These are phyloP conservation scores for Hippoglossus stenolepis DNA, from an alignment of 2,113 vertebrate species.

Conservation along the genomic window DNA sequence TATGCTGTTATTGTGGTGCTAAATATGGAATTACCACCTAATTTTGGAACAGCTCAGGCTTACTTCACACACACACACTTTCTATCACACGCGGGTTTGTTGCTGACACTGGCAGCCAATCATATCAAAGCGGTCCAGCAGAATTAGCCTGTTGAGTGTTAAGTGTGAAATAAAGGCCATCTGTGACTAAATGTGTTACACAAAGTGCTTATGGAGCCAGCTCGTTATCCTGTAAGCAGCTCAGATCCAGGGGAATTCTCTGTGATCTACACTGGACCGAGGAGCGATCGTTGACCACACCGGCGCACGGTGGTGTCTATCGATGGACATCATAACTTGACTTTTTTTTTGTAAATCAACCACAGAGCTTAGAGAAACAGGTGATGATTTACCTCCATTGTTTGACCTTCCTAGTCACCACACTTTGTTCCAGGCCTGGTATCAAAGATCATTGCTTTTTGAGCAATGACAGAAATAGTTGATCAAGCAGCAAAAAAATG, in stretches of 20 bases:
- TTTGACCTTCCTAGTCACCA: neutral
- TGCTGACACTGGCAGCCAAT: constrained; percentile 60
- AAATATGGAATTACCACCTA: constrained; percentile 47
- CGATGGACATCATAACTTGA: neutral
- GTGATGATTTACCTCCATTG: neutral
- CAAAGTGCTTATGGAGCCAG: constrained; percentile 47
- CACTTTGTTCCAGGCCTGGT: neutral
- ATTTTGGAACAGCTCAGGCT: constrained; percentile 44
- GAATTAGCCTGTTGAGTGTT: constrained; percentile 48
- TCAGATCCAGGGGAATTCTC: constrained; percentile 63
- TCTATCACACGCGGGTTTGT: constrained; percentile 51
- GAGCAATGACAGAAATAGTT: too few relatives aligned
- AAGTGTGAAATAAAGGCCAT: constrained; percentile 71
- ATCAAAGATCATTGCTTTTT: neutral
- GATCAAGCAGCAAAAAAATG: too few relatives aligned
- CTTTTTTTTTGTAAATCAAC: constrained; percentile 35
- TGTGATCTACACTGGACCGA: constrained; percentile 33
- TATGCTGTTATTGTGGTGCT: constrained; percentile 32
- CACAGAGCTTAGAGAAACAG: constrained; percentile 21
- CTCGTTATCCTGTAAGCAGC: constrained; percentile 65
- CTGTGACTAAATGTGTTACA: constrained; percentile 71
- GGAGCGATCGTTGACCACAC: constrained; percentile 43
- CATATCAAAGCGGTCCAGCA: constrained; percentile 47
- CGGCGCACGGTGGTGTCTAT: constrained; percentile 3
- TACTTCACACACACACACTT: constrained; percentile 22